Conservation (phyloP, 2,797 vertebrate species). For the Heliangelus exortis region DNA sequence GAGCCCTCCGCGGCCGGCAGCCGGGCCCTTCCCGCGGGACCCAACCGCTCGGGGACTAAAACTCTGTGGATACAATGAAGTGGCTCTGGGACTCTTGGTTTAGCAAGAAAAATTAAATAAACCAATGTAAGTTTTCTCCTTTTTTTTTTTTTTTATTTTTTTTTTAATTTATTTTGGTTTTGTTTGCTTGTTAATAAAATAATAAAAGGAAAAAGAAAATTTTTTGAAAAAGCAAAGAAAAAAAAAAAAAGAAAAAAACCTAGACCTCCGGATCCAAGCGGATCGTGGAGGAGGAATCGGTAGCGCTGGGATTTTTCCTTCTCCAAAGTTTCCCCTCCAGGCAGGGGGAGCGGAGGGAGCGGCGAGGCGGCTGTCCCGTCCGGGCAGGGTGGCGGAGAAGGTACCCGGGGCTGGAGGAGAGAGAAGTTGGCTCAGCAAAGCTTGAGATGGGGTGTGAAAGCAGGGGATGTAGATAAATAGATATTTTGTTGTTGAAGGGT, state of each 20-base stretch:
- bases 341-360: neutral
- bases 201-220: neutral
- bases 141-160: neutral
- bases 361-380: neutral
- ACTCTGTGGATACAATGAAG: conserved; percentile 58
- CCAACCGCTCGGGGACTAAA: conserved; percentile 7
- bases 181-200: neutral
- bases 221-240: neutral
- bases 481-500: neutral
- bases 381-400: neutral
- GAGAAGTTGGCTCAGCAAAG: neutral
- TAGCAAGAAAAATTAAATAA: conserved; percentile 56
- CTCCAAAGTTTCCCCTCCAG: conserved; percentile 6
- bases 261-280: neutral
- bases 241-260: neutral
- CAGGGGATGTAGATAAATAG: accelerated
- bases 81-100: conserved; percentile 55
- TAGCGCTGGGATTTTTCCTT: neutral
- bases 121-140: conserved; percentile 53
- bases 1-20: conserved; percentile 29
- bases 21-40: conserved; percentile 31
- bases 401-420: neutral
- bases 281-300: neutral
- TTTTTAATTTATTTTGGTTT: neutral
- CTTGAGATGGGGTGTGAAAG: neutral